These are phyloP conservation scores for Tauraco erythrolophus DNA, from an alignment of 2,113 vertebrate genomes.

Conservation along the genomic window DNA sequence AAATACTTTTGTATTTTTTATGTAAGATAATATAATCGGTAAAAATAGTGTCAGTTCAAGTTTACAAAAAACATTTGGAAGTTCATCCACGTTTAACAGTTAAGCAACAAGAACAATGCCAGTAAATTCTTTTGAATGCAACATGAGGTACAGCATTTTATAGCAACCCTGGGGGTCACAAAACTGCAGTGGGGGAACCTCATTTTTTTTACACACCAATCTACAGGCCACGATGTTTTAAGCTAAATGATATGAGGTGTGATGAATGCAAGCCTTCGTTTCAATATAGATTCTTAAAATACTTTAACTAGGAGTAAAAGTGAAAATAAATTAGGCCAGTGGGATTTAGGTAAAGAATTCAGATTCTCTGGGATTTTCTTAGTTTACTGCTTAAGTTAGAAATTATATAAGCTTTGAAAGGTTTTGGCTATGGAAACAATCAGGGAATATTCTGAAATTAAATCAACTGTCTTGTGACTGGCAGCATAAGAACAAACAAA, in stretches of 20 bases:
- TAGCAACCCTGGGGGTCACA: slow-evolving; percentile 36
- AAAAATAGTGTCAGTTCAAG: neutral
- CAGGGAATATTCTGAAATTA: slow-evolving; percentile 29
- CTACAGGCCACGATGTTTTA: slow-evolving; percentile 61
- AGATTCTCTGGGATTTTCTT: slow-evolving; percentile 67
- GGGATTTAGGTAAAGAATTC: slow-evolving; percentile 66
- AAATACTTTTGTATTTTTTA: neutral
- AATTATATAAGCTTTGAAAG: slow-evolving; percentile 19
- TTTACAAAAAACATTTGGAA: slow-evolving; percentile 31
- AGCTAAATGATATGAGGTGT: slow-evolving; percentile 76
- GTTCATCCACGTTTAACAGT: neutral
- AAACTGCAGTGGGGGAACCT: slow-evolving; percentile 55
- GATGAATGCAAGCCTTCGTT: slow-evolving; percentile 77
- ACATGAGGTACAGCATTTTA: slow-evolving; percentile 55
- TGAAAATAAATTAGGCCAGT: slow-evolving; percentile 73
- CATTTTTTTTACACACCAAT: slow-evolving; percentile 33
- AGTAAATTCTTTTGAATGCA: slow-evolving; percentile 67
- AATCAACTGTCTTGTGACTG: neutral
- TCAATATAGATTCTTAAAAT: slow-evolving; percentile 83
- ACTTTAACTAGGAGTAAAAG: slow-evolving; percentile 78
- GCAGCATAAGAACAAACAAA: slow-evolving; percentile 10
- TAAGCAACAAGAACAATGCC: slow-evolving; percentile 63
- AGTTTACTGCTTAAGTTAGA: slow-evolving; percentile 27
- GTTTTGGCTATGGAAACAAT: slow-evolving; percentile 33
- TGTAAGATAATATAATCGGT: neutral